Base-by-base conservation (phyloP, 1,140 invertebrate genomes). In the Cyrtorhinus lividipennis region DNA sequence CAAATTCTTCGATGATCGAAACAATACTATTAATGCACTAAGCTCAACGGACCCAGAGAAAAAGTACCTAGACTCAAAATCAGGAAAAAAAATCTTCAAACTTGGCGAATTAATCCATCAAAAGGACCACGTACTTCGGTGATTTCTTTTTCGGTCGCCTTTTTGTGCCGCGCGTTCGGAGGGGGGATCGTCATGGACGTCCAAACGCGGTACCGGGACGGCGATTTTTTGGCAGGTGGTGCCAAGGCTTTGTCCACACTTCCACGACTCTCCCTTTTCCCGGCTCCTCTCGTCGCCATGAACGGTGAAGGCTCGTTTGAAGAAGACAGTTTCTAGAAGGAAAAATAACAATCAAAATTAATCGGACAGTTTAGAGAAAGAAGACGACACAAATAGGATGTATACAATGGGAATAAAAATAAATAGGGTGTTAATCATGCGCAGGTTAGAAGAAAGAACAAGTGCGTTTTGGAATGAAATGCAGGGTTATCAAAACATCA, bases 101-200 rank as follows among this genome's bases (percentile, higher is more conserved):
- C n/a, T n/a, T n/a, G n/a, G n/a, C n/a, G n/a, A n/a, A n/a, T n/a
- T n/a, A n/a, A n/a, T n/a, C n/a, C n/a, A n/a, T n/a, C n/a, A n/a
- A n/a, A n/a, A n/a, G n/a, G n/a, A n/a, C n/a, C 15, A 23, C 23
- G 38, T 73, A 82, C 80, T 71, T 91, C 88, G 56, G 86, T 91
- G 46, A 91, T 80, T 73, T 92, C 90, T 68, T 84, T 83, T 65
- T 91, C 87, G 0, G 83, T 85, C 0, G 83, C 81, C 67, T 83
- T 83, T 71, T 90, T 90, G 69, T 85, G 84, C 71, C 85, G 86
- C 1, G 77, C 79, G 0, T 78, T 72, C 15, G 86, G 82, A 23
- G 68, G 65, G 23, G 70, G 70, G 27, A 70, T 61, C 56, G 56
- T 62, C 53, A 68, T 69, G 2, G 80, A 74, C 1, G 78, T 78